phyloP scores from a whole-genome alignment of 2,888 invertebrate genomes.

The Pristionchus exspectatus region DNA sequence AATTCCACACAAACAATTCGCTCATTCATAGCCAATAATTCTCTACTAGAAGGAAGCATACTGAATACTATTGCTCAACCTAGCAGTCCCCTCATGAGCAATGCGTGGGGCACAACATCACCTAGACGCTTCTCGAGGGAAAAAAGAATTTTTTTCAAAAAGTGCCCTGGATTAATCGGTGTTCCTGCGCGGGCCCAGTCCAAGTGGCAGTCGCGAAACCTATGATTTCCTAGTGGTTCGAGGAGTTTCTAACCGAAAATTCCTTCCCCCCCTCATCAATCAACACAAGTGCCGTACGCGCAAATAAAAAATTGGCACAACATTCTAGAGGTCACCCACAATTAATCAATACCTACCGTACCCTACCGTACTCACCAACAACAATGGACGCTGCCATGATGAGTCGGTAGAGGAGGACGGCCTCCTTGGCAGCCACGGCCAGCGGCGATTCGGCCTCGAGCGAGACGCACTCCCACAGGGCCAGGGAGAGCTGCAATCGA shows the following conservation, averaged over 20 bases:
- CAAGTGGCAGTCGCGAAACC: too few relatives aligned
- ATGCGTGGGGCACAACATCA: not conserved
- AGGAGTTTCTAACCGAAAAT: not conserved
- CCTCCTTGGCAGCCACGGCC: not conserved
- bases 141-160: not conserved
- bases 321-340: not conserved
- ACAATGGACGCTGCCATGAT: not conserved
- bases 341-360: not conserved
- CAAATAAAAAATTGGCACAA: not conserved
- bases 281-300: not conserved
- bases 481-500: slow-evolving; percentile 31
- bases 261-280: not conserved
- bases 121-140: not conserved
- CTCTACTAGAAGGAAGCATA: too few relatives aligned
- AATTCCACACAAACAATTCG: too few relatives aligned
- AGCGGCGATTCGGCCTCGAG: slow-evolving; percentile 26
- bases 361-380: not conserved
- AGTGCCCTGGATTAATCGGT: too few relatives aligned
- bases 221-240: not conserved
- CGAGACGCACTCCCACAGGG: slow-evolving; percentile 49
- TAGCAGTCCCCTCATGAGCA: not conserved
- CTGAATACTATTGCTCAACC: too few relatives aligned
- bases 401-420: not conserved
- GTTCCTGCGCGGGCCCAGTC: too few relatives aligned
- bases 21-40: too few relatives aligned